Evolutionary conservation across 2,113 vertebrate species (phyloP).

Genomic region (Ceyx melanurus): DNA sequence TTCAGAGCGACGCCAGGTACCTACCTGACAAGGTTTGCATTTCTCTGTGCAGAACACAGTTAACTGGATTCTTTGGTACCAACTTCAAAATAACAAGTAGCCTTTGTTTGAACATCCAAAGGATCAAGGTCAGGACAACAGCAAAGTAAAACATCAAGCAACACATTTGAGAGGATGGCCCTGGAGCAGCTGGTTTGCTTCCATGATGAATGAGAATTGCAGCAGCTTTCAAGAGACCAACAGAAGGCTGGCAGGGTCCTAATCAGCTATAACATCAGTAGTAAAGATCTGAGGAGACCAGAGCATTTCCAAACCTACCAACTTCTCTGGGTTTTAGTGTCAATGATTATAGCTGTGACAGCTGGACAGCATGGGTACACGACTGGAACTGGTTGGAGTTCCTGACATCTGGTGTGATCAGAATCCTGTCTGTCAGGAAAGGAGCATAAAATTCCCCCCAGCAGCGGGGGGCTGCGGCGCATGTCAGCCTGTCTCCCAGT

Average conservation of each 20-base stretch:
- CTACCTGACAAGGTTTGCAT: neutral
- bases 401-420: constrained; percentile 73
- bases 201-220: constrained; percentile 78
- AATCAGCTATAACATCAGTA: constrained; percentile 79
- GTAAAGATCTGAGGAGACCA: constrained; percentile 80
- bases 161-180: constrained; percentile 57
- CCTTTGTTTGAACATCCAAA: constrained; percentile 36
- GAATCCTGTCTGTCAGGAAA: constrained; percentile 63
- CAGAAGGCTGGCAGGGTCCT: constrained; percentile 79
- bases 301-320: constrained; percentile 69
- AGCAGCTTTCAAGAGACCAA: constrained; percentile 78
- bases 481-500: constrained; percentile 14
- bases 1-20: neutral
- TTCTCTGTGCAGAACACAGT: neutral
- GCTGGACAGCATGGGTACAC: constrained; percentile 74
- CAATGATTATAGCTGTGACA: constrained; percentile 74
- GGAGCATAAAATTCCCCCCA: constrained; percentile 59
- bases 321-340: constrained; percentile 65
- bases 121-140: constrained; percentile 70
- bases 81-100: neutral
- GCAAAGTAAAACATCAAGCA: constrained; percentile 32
- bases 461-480: neutral
- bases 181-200: constrained; percentile 75
- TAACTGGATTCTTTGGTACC: neutral
- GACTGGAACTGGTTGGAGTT: constrained; percentile 71